These are phyloP conservation scores for Diarsia rubi DNA, from an alignment of 2,888 invertebrate genomes.

Conservation along the genomic window DNA sequence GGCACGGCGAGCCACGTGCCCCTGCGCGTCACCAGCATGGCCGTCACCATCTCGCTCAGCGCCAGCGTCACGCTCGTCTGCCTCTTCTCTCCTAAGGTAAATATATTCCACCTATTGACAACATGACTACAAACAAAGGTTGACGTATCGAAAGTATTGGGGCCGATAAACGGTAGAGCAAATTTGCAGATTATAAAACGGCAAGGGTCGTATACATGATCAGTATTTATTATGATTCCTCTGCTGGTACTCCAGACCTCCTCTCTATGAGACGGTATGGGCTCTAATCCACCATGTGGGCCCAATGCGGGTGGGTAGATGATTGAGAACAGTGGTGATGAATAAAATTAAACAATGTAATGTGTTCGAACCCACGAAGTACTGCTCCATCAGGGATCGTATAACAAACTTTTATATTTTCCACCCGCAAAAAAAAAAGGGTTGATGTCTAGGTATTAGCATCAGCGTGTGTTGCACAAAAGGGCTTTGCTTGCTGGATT, in stretches of 20 bases:
- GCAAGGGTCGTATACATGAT: too few relatives aligned
- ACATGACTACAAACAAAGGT: neutral
- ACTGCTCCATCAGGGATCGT: too few relatives aligned
- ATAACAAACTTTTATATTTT: too few relatives aligned
- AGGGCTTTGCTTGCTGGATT: neutral
- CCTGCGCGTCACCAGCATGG: slow-evolving; percentile 98
- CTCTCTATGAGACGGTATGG: too few relatives aligned
- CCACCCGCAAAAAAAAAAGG: too few relatives aligned
- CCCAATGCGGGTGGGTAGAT: too few relatives aligned
- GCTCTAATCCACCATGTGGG: too few relatives aligned
- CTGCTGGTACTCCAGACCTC: too few relatives aligned
- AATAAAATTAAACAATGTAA: too few relatives aligned
- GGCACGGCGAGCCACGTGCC: slow-evolving; percentile 98
- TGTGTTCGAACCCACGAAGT: too few relatives aligned
- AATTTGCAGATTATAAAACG: neutral
- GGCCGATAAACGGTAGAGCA: neutral
- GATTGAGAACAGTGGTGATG: too few relatives aligned
- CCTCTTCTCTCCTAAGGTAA: slow-evolving; percentile 97
- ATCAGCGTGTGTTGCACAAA: neutral
- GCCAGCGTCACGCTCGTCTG: slow-evolving; percentile 98
- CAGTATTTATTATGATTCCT: too few relatives aligned
- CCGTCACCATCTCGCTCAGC: slow-evolving; percentile 98
- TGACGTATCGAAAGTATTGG: neutral
- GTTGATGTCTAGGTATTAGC: neutral
- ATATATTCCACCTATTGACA: slow-evolving; percentile 84